Evolutionary conservation across 2,888 invertebrate species (phyloP).

Genomic region (Diplazon laetatorius): DNA sequence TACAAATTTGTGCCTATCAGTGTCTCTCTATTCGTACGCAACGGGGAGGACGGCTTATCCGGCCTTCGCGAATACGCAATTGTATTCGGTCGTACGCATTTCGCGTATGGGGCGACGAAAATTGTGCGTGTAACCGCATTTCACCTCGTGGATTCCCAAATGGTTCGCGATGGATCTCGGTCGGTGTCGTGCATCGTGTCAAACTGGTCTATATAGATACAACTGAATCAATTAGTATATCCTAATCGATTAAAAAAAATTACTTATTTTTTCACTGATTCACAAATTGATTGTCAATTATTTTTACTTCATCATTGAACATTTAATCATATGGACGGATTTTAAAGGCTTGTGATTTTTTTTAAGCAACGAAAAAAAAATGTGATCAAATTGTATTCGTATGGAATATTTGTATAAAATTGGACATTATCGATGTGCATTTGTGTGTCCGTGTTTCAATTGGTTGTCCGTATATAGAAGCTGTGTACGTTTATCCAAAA

Average conservation of each 20-base stretch:
- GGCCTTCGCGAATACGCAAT: conserved; percentile 5
- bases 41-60: background rate
- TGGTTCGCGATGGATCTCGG: too few species aligned
- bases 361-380: too few species aligned
- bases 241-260: too few species aligned
- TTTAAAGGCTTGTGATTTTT: background rate
- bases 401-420: conserved; percentile 48
- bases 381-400: too few species aligned
- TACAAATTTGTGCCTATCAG: conserved; percentile 44
- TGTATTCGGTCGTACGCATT: conserved; percentile 40
- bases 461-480: conserved; percentile 31
- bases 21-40: conserved; percentile 40
- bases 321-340: too few species aligned
- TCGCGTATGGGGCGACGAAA: conserved; percentile 29
- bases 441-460: conserved; percentile 16
- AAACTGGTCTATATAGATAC: too few species aligned
- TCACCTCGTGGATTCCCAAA: background rate
- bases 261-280: too few species aligned
- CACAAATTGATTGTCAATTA: too few species aligned
- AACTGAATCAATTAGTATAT: too few species aligned
- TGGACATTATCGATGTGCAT: conserved; percentile 7
- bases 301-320: too few species aligned
- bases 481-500: conserved; percentile 51
- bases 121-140: conserved; percentile 31
- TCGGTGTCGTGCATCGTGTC: too few species aligned